Percentiles rank a stretch among this genome's conserved stretches.
Evolutionary conservation across 2,888 invertebrate species (phyloP).

Genomic region (Thymelicus sylvestris): DNA sequence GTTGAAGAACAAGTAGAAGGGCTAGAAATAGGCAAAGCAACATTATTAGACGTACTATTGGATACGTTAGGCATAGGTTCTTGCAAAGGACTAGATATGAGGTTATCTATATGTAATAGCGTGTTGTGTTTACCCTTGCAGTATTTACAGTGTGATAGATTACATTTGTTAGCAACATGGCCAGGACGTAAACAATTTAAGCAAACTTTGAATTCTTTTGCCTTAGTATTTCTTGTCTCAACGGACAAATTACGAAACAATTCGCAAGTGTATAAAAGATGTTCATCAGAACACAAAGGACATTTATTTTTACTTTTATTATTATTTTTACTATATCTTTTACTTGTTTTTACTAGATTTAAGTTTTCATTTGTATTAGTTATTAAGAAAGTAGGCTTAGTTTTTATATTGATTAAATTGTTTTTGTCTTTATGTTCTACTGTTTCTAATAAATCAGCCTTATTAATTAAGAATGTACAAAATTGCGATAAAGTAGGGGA

Average conservation of each 20-base stretch:
- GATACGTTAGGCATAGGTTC: neutral
- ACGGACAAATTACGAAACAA: slow-evolving; percentile 22
- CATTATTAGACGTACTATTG: neutral
- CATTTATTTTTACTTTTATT: slow-evolving; percentile 1
- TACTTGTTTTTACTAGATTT: neutral
- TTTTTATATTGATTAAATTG: neutral
- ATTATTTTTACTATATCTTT: neutral
- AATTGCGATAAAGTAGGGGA: slow-evolving; percentile 9
- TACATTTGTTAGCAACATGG: slow-evolving; percentile 8
- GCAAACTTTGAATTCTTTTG: slow-evolving; percentile 27
- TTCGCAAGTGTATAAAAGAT: slow-evolving; percentile 30
- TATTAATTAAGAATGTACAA: slow-evolving; percentile 11
- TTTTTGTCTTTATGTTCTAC: slow-evolving; percentile 2
- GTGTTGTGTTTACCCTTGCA: slow-evolving; percentile 35
- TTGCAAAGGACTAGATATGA: neutral
- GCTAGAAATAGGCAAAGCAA: neutral
- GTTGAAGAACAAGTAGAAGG: neutral
- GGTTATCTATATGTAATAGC: slow-evolving; percentile 22
- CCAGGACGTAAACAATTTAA: slow-evolving; percentile 37
- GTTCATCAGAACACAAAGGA: slow-evolving; percentile 26
- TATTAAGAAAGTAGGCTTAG: neutral
- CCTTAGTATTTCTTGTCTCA: slow-evolving; percentile 17
- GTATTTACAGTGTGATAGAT: slow-evolving; percentile 20
- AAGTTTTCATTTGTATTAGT: neutral
- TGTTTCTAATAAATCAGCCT: slow-evolving; percentile 13